phyloP scores from a whole-genome alignment of 2,797 vertebrate genomes.

The Mionectes olivaceus region DNA sequence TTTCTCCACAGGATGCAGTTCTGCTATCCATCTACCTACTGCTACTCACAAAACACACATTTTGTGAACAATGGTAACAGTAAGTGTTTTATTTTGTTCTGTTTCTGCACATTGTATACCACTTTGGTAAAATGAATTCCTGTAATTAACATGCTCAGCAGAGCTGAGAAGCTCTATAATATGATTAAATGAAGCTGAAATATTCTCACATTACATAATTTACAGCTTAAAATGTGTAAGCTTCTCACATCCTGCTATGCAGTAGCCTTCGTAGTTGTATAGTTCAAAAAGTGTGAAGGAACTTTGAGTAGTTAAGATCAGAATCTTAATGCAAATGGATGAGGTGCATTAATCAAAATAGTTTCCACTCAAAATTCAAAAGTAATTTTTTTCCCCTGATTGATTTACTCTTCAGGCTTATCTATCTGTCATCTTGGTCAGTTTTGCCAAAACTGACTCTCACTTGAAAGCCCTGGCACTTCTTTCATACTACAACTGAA shows the following conservation, averaged over 20 bases:
- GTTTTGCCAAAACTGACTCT: neutral
- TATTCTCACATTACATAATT: conserved; percentile 22
- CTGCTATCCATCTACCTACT: neutral
- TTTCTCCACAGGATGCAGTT: neutral
- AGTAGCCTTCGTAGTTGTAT: neutral
- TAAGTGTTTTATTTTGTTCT: conserved; percentile 54
- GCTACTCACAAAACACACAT: neutral
- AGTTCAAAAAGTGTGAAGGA: neutral
- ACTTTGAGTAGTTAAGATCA: neutral
- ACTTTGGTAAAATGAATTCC: conserved; percentile 60
- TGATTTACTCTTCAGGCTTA: neutral
- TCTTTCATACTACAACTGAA: neutral
- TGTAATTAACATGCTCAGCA: conserved; percentile 63
- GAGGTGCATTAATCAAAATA: neutral
- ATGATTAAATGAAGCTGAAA: conserved; percentile 24
- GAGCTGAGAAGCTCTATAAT: conserved; percentile 24
- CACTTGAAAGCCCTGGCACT: neutral
- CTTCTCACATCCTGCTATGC: neutral
- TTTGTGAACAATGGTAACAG: conserved; percentile 53
- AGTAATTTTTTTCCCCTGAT: neutral
- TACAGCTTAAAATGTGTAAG: neutral
- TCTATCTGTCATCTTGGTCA: neutral
- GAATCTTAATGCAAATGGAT: neutral
- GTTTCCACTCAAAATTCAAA: neutral
- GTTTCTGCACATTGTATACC: conserved; percentile 52